phyloP scores from a whole-genome alignment of 2,888 invertebrate genomes.

The Eristalinus aeneus region DNA sequence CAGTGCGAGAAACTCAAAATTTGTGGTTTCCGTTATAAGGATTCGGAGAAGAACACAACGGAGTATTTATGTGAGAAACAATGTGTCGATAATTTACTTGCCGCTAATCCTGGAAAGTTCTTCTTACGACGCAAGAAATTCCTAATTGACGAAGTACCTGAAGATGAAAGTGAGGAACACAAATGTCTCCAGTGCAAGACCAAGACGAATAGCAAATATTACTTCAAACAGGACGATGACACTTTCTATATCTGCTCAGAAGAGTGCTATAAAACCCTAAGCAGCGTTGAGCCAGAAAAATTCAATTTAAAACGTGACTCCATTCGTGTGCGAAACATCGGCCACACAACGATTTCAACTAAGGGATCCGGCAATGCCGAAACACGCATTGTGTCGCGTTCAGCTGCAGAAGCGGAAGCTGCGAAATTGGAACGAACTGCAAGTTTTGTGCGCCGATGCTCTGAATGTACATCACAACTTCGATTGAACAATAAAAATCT shows the following conservation, averaged over 20 bases:
- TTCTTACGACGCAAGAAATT: slow-evolving; percentile 82
- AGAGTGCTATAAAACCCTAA: slow-evolving; percentile 82
- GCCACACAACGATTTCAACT: slow-evolving; percentile 75
- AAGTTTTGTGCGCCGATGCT: slow-evolving; percentile 83
- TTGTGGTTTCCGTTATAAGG: slow-evolving; percentile 78
- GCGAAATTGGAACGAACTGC: slow-evolving; percentile 83
- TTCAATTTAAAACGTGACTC: slow-evolving; percentile 79
- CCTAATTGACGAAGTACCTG: slow-evolving; percentile 80
- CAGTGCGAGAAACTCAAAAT: slow-evolving; percentile 76
- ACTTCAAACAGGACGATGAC: slow-evolving; percentile 82
- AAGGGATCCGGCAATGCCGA: slow-evolving; percentile 75
- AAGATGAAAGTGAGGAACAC: slow-evolving; percentile 73
- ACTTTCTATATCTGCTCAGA: slow-evolving; percentile 82
- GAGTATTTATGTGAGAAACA: slow-evolving; percentile 82
- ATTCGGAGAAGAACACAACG: slow-evolving; percentile 81
- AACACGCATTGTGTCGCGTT: slow-evolving; percentile 83
- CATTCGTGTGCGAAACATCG: slow-evolving; percentile 79
- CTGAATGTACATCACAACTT: slow-evolving; percentile 82
- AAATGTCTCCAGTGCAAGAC: slow-evolving; percentile 82
- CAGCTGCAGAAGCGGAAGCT: slow-evolving; percentile 83
- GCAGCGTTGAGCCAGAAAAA: slow-evolving; percentile 81
- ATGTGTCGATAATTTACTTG: slow-evolving; percentile 83
- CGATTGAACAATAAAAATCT: slow-evolving; percentile 84
- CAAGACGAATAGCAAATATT: slow-evolving; percentile 81
- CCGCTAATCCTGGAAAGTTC: slow-evolving; percentile 82